A percentile compares a stretch with the other conserved stretches of the same genome.
These are phyloP conservation scores for Dinomys branickii DNA, from an alignment of 2,113 vertebrate genomes.

Conservation along the genomic window DNA sequence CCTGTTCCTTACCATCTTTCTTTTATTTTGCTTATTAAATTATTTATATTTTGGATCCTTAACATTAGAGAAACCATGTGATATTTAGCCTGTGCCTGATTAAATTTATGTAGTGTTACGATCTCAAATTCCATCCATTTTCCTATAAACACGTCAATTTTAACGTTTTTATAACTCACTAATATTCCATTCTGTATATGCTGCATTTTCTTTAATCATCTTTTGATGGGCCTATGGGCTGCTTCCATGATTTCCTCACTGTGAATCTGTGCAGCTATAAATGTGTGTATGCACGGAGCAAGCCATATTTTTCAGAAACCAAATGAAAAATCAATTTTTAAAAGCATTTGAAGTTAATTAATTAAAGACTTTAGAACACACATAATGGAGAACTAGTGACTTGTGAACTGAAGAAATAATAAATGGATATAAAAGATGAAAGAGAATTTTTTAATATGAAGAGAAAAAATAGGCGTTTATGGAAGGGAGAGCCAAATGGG, in stretches of 20 bases:
- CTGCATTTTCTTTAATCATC: not conserved
- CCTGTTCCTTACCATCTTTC: not conserved
- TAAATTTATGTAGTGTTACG: not conserved
- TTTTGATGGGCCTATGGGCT: not conserved
- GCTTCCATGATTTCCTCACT: not conserved
- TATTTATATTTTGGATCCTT: not conserved
- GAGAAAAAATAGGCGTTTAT: not conserved
- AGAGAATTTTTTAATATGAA: not conserved
- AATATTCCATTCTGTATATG: not conserved
- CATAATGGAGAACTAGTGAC: slow-evolving; percentile 11
- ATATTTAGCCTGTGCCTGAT: not conserved
- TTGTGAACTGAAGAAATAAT: slow-evolving; percentile 24
- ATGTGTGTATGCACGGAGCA: not conserved
- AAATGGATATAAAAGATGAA: slow-evolving; percentile 19
- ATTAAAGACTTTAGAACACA: not conserved
- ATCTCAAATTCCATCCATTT: not conserved
- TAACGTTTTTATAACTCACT: not conserved
- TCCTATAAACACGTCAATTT: not conserved
- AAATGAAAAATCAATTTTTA: not conserved
- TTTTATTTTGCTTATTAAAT: not conserved
- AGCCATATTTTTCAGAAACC: slow-evolving; percentile 18
- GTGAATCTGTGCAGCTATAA: not conserved
- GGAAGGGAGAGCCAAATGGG: not conserved
- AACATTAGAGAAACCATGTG: not conserved
- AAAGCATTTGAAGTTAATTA: slow-evolving; percentile 35